Base-by-base conservation (phyloP, 2,888 invertebrate species). In the Drosophila lutescens region DNA sequence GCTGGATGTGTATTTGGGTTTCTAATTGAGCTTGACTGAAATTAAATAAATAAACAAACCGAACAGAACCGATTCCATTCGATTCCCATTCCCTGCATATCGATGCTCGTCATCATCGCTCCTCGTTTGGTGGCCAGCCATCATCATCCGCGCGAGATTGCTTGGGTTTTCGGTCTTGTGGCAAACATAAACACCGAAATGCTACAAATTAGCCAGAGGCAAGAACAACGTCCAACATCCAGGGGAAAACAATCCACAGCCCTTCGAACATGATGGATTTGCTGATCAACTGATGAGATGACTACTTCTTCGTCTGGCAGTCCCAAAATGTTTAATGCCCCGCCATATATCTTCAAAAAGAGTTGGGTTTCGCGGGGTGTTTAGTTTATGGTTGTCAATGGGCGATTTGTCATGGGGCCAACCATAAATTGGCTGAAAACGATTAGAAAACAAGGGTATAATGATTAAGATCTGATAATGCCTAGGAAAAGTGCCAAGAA, bases 21-120 rank as follows among this genome's bases (percentile, higher is more conserved):
- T 88, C 86, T 83, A 83, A 83, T 88, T 86, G 86, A 83, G 83
- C 83, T 83, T 83, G 83, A 83, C 83, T 83, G 88, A 66, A 88
- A 76, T 88, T 88, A 80, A 82, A 83, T 83, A 83, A 83, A 83
- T 83, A 83, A 83, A 83, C 83, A 83, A 83, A 76, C 74, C 53
- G 47, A 56, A 50, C 36, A 30, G 50, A 41, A 50, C 36, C 36
- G 44, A 41, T 41, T 50, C 26, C 67, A 30, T 51, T 17, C 36
- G 17, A 43, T 20, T 43, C 17, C 43, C 43, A 20, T 30, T 30
- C 26, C 15, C 40, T 15, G 15, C 40, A 44, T 23, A 47, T 30
- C 58, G 40, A 20, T 55, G 58, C 40, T 59, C 66, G 10, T 59
- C 63, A 32, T 80, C 74, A 3, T 54, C 57, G 51, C 54, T 60